These are phyloP conservation scores for Anomalospiza imberbis DNA, from an alignment of 2,797 vertebrate species.

Conservation along the genomic window DNA sequence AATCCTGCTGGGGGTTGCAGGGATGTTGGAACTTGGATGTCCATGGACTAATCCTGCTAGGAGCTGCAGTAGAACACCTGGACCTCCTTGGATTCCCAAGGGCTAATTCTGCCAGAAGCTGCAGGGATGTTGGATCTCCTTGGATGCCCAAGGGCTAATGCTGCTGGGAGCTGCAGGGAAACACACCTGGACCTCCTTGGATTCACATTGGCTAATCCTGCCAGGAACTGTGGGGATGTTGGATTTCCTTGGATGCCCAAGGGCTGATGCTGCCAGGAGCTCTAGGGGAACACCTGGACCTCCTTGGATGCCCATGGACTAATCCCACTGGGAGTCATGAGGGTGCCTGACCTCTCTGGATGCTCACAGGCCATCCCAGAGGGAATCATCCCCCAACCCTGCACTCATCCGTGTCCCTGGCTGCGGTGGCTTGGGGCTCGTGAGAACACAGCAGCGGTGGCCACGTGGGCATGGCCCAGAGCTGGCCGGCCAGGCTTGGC, in stretches of 20 bases:
- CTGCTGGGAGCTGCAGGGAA: background rate
- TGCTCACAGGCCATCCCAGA: background rate
- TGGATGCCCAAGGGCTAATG: background rate
- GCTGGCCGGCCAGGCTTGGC: background rate
- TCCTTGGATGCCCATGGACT: background rate
- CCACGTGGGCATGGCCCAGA: background rate
- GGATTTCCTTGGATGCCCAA: rapidly evolving
- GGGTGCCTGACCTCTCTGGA: too few species aligned
- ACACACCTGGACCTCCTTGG: background rate
- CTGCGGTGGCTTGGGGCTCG: rapidly evolving
- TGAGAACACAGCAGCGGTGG: background rate
- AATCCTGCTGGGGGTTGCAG: too few species aligned
- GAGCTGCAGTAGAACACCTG: too few species aligned
- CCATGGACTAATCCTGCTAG: background rate
- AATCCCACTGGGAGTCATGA: rapidly evolving
- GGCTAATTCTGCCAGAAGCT: background rate
- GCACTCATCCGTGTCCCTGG: rapidly evolving
- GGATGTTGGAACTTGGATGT: background rate
- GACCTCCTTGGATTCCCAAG: background rate
- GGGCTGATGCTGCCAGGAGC: too few species aligned
- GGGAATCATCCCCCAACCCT: background rate
- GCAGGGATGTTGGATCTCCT: background rate
- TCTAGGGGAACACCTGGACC: background rate
- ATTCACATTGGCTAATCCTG: background rate
- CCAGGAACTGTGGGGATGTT: background rate